Percentiles rank a stretch among this genome's conserved stretches.
These are phyloP conservation scores for Blastobasis lacticolella DNA, from an alignment of 2,888 invertebrate genomes.

Conservation along the genomic window DNA sequence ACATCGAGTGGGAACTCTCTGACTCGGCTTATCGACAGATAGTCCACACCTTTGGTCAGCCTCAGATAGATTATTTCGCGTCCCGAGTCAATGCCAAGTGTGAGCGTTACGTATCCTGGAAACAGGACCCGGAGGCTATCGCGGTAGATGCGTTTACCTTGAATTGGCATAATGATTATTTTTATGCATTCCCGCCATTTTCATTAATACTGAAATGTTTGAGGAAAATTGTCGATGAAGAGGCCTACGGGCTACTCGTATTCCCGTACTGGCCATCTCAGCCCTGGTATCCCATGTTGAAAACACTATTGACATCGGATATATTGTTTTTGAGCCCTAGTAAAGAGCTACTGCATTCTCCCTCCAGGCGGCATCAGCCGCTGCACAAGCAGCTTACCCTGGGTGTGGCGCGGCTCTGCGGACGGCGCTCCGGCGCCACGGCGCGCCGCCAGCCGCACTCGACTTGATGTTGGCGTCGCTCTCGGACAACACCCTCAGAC, in stretches of 20 bases:
- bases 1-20: not conserved
- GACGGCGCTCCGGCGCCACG: not conserved
- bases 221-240: slow-evolving; percentile 12
- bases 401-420: not conserved
- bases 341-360: slow-evolving; percentile 7
- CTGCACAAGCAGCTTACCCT: slow-evolving; percentile 5
- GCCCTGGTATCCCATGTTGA: no score
- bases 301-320: no score
- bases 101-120: no score
- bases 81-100: not conserved
- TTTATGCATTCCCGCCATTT: slow-evolving; percentile 18
- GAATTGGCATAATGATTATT: slow-evolving; percentile 7
- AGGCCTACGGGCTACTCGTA: slow-evolving; percentile 13
- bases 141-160: slow-evolving; percentile 11
- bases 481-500: not conserved
- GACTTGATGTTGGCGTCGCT: slow-evolving; percentile 14
- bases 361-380: slow-evolving; percentile 11
- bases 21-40: not conserved
- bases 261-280: no score
- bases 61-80: not conserved
- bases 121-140: slow-evolving; percentile 11
- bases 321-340: slow-evolving; percentile 7
- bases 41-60: not conserved
- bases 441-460: not conserved
- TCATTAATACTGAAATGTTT: no score